These are phyloP conservation scores for Julus scanicus DNA, from an alignment of 2,888 invertebrate genomes.

Conservation along the genomic window DNA sequence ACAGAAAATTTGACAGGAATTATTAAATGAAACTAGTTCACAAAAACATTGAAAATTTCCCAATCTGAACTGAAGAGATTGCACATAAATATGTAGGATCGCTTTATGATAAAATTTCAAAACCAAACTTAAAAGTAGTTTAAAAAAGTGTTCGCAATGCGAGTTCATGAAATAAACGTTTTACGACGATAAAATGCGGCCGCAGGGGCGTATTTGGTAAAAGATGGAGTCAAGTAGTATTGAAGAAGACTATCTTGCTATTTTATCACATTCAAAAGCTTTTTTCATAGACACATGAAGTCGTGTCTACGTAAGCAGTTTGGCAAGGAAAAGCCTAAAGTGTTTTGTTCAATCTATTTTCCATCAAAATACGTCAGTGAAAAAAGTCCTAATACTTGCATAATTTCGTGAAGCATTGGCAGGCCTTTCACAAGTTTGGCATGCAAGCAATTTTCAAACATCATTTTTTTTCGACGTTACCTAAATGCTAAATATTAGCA, in stretches of 20 bases:
- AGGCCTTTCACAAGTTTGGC: not conserved
- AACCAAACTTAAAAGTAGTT: not conserved
- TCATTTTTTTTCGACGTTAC: not conserved
- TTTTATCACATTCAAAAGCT: constrained; percentile 45
- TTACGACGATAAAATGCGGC: constrained; percentile 19
- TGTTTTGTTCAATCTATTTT: not conserved
- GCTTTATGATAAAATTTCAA: not conserved
- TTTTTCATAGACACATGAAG: constrained; percentile 7
- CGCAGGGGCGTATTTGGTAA: not conserved
- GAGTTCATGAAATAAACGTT: constrained; percentile 7
- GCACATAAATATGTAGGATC: not conserved
- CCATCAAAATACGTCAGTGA: not conserved
- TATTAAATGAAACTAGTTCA: too few species aligned
- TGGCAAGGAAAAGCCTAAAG: not conserved
- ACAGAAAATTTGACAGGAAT: too few species aligned
- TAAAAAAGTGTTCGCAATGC: not conserved
- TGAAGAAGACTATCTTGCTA: constrained; percentile 35
- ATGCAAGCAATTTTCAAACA: not conserved
- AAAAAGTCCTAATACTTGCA: not conserved
- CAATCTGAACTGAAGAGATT: not conserved
- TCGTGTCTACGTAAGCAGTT: constrained; percentile 26
- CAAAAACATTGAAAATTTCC: too few species aligned
- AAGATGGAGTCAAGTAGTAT: constrained; percentile 18
- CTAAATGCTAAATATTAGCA: too few species aligned
- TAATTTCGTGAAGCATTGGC: not conserved